A percentile compares a stretch with the other conserved stretches of the same genome.
phyloP scores from a whole-genome alignment of 2,113 vertebrate genomes.

The Podocnemis expansa region DNA sequence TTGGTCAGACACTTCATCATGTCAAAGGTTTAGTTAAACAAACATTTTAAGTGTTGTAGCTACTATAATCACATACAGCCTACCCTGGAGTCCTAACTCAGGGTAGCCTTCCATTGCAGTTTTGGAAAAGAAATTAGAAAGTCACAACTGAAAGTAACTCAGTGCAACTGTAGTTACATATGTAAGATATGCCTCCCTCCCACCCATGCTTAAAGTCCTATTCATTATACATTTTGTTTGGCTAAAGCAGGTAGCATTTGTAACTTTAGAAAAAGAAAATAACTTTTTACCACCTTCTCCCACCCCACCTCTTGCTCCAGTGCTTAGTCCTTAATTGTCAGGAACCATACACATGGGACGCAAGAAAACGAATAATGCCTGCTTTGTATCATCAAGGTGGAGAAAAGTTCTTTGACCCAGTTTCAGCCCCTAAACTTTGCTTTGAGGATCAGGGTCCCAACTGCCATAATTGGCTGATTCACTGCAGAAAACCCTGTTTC shows the following conservation, averaged over 20 bases:
- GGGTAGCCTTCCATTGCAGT: neutral
- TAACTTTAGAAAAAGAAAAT: neutral
- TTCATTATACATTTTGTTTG: neutral
- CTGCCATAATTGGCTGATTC: neutral
- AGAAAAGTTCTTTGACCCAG: neutral
- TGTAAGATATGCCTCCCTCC: neutral
- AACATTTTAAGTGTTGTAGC: neutral
- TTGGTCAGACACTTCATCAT: conserved; percentile 10
- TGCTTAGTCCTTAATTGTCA: neutral
- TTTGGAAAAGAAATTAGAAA: neutral
- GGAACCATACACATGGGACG: neutral
- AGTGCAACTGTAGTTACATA: neutral
- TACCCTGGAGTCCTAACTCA: neutral
- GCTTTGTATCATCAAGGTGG: neutral
- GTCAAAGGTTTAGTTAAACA: neutral
- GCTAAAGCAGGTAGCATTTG: neutral
- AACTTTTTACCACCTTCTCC: neutral
- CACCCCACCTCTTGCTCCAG: accelerated
- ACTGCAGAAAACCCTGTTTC: neutral
- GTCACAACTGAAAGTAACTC: neutral
- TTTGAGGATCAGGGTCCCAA: neutral
- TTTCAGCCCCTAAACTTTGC: neutral
- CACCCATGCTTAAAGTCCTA: neutral
- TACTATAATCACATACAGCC: neutral
- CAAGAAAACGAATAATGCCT: neutral